A percentile compares a stretch with the other conserved stretches of the same genome.
Evolutionary conservation across 1,140 invertebrate species (phyloP).

Genomic region (Dreissena rostriformis): DNA sequence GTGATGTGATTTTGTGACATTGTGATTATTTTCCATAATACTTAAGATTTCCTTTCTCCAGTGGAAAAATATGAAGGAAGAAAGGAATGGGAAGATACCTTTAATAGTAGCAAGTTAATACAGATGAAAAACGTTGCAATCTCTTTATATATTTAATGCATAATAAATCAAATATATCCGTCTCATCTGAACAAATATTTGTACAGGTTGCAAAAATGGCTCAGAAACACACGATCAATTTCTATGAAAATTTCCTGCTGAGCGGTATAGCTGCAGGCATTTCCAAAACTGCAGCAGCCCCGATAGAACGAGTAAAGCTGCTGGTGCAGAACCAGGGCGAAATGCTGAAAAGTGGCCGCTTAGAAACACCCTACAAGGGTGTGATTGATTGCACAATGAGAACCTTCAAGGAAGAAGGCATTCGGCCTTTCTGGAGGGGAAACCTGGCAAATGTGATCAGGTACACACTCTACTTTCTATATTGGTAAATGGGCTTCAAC

Average conservation of each 20-base stretch:
- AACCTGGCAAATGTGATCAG: conserved; percentile 83
- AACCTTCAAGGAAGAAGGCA: conserved; percentile 72
- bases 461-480: conserved; percentile 86
- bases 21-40: too few species aligned
- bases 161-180: too few species aligned
- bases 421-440: conserved; percentile 81
- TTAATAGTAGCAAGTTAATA: too few species aligned
- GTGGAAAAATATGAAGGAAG: too few species aligned
- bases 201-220: too few species aligned
- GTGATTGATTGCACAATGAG: conserved; percentile 76
- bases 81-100: too few species aligned
- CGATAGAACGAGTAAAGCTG: conserved; percentile 95
- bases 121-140: too few species aligned
- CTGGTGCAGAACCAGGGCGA: conserved; percentile 85
- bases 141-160: too few species aligned
- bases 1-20: too few species aligned
- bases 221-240: conserved; percentile 56
- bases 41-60: too few species aligned
- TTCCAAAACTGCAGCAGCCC: conserved; percentile 77
- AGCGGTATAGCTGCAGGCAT: conserved; percentile 75
- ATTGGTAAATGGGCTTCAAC: too few species aligned
- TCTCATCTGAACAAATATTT: too few species aligned
- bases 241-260: conserved; percentile 75
- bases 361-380: conserved; percentile 73
- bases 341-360: conserved; percentile 74